Evolutionary conservation across 2,113 vertebrate species (phyloP).

Genomic region (Dendrocopos noguchii): DNA sequence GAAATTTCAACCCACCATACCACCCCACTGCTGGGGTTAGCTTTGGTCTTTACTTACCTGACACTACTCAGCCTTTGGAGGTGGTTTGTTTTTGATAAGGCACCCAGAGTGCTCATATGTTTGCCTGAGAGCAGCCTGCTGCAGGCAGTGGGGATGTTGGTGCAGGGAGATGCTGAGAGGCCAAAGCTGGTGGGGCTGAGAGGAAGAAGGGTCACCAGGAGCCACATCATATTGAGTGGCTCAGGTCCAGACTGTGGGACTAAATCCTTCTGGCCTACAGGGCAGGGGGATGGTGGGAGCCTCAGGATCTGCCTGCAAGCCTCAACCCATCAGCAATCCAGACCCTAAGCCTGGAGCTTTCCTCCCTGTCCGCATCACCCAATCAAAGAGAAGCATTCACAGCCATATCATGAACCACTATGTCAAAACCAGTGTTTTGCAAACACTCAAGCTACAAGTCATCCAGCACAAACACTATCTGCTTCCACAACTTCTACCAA

Average conservation of each 20-base stretch:
- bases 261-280: not conserved
- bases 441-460: not conserved
- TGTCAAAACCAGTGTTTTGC: not conserved
- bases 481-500: not conserved
- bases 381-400: accelerated
- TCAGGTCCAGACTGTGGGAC: not conserved
- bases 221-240: accelerated
- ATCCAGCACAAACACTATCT: not conserved
- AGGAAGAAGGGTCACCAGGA: not conserved
- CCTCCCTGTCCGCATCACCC: not conserved
- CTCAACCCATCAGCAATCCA: not conserved
- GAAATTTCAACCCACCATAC: not conserved
- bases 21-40: not conserved
- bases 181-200: accelerated
- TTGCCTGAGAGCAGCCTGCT: not conserved
- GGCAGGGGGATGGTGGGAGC: no score
- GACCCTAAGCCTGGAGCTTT: not conserved
- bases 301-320: not conserved
- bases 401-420: not conserved
- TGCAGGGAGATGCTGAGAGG: not conserved
- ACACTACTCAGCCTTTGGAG: not conserved
- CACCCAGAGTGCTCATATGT: accelerated
- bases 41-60: not conserved
- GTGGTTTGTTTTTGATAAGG: not conserved
- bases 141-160: no score